These are phyloP conservation scores for Thinocorus orbignyianus DNA, from an alignment of 2,113 vertebrate species.

Conservation along the genomic window DNA sequence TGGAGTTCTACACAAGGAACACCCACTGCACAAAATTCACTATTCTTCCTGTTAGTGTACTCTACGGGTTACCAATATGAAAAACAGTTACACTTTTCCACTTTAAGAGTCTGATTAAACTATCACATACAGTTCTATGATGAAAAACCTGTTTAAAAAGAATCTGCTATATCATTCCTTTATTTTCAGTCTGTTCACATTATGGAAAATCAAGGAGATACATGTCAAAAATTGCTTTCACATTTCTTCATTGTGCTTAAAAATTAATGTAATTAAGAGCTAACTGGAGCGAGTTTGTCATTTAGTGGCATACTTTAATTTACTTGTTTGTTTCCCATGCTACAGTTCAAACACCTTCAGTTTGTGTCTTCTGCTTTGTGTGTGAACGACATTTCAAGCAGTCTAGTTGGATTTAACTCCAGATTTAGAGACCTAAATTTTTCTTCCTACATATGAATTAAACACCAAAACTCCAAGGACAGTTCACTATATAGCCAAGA, in stretches of 20 bases:
- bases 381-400: background rate
- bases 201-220: background rate
- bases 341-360: background rate
- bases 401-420: background rate
- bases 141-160: background rate
- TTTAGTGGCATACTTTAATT: background rate
- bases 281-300: background rate
- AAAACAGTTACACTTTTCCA: background rate
- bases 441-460: background rate
- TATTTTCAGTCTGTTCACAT: background rate
- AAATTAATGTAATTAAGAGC: background rate
- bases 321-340: background rate
- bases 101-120: constrained; percentile 9
- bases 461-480: background rate
- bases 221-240: background rate
- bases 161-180: background rate
- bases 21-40: background rate
- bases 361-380: background rate
- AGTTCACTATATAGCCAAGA: background rate
- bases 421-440: background rate
- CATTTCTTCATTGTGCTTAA: background rate
- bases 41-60: background rate
- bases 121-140: background rate
- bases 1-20: background rate
- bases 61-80: background rate